phyloP scores from a whole-genome alignment of 2,797 vertebrate genomes.

The Meriones psammophilus region DNA sequence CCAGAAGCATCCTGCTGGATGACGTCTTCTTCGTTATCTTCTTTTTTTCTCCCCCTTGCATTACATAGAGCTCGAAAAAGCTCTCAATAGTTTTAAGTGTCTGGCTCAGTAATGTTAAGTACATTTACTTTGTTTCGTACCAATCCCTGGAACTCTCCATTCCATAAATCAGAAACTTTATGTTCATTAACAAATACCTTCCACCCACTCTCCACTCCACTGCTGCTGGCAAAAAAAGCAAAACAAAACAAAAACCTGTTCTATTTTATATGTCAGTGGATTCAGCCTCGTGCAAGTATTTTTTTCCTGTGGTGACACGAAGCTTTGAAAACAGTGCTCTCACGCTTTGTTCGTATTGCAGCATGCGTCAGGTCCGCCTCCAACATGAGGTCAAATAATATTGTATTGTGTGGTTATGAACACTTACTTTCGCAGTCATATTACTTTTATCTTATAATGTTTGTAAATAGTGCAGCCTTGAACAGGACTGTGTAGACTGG shows the following conservation, averaged over 20 bases:
- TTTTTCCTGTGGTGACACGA: conserved; percentile 12
- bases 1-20: conserved; percentile 46
- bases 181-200: conserved; percentile 29
- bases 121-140: background rate
- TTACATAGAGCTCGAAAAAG: background rate
- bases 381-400: background rate
- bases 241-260: background rate
- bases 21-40: background rate
- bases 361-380: background rate
- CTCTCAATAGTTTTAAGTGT: conserved; percentile 18
- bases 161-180: conserved; percentile 44
- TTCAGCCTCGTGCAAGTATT: background rate
- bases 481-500: background rate
- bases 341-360: background rate
- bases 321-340: background rate
- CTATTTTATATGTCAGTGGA: background rate
- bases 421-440: background rate
- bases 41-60: background rate
- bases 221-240: background rate
- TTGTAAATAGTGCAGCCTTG: background rate
- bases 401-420: background rate
- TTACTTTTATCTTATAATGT: background rate
- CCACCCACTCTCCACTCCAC: background rate
- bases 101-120: background rate
- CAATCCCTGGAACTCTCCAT: background rate